Evolutionary conservation across 2,113 vertebrate genomes (phyloP).

Genomic region (Saguinus imperator): DNA sequence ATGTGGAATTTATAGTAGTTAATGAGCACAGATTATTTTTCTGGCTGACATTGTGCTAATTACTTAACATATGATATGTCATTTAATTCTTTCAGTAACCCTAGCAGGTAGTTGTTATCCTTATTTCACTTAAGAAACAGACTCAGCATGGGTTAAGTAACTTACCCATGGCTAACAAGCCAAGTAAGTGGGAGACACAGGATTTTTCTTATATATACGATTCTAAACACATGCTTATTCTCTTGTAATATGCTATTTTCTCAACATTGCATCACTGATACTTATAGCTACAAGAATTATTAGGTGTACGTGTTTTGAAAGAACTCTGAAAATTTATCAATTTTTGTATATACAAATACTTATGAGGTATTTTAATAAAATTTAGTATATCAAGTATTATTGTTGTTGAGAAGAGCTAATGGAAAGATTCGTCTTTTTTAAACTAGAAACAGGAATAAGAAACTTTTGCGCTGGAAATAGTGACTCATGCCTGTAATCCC

Average conservation of each 20-base stretch:
- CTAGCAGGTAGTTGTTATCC: background rate
- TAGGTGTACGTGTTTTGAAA: background rate
- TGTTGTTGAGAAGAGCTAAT: conserved; percentile 19
- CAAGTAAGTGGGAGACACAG: background rate
- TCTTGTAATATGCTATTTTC: background rate
- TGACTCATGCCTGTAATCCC: no score
- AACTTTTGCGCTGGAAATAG: background rate
- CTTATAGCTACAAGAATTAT: background rate
- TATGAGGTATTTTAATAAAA: background rate
- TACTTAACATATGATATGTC: background rate
- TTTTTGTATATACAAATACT: conserved; percentile 25
- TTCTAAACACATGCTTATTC: background rate
- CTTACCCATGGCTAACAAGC: background rate
- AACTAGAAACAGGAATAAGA: conserved; percentile 24
- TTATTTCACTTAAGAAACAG: conserved; percentile 11
- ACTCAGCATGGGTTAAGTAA: background rate
- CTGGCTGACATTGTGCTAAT: conserved; percentile 7
- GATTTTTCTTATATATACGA: background rate
- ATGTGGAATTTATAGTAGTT: conserved; percentile 9
- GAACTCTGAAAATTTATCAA: background rate
- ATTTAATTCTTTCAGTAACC: conserved; percentile 35
- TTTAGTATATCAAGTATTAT: conserved; percentile 10
- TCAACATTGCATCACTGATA: background rate
- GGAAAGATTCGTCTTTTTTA: background rate
- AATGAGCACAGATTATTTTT: background rate